phyloP scores from a whole-genome alignment of 1,140 invertebrate genomes.

The Drosophila lacteicornis region DNA sequence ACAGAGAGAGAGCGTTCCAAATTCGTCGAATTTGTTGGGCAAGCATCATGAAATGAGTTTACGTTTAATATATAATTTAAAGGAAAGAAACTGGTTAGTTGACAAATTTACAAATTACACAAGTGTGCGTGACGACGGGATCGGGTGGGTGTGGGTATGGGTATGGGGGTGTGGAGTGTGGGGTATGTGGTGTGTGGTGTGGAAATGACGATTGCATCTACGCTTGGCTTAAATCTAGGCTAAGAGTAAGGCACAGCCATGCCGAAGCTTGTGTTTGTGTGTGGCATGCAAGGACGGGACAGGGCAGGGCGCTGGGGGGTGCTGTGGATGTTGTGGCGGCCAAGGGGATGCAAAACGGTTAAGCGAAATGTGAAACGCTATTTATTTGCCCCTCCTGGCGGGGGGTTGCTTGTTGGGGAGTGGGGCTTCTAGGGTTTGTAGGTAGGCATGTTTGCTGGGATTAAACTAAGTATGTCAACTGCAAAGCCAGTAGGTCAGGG shows the following conservation, averaged over 20 bases:
- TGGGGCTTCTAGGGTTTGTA: not conserved
- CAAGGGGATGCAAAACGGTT: slow-evolving; percentile 54
- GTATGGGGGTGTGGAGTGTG: not conserved
- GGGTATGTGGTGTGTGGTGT: slow-evolving; percentile 11
- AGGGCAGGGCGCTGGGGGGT: not conserved
- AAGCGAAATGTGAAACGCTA: slow-evolving; percentile 81
- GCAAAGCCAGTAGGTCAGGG: slow-evolving; percentile 79
- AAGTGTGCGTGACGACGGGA: slow-evolving; percentile 10
- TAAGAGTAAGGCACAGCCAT: slow-evolving; percentile 60
- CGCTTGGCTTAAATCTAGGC: slow-evolving; percentile 59
- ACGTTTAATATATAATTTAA: slow-evolving; percentile 56
- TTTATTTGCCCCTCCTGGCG: slow-evolving; percentile 67
- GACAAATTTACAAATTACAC: slow-evolving; percentile 48
- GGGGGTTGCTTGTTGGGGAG: not conserved
- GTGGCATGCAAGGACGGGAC: slow-evolving; percentile 40
- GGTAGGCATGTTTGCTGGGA: slow-evolving; percentile 16
- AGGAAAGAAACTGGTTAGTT: slow-evolving; percentile 63
- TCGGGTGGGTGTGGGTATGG: slow-evolving; percentile 7
- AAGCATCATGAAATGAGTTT: slow-evolving; percentile 80
- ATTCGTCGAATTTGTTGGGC: slow-evolving; percentile 80
- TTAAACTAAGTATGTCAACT: slow-evolving; percentile 76
- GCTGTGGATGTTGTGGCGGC: slow-evolving; percentile 11
- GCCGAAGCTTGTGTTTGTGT: slow-evolving; percentile 25
- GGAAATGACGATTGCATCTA: slow-evolving; percentile 53
- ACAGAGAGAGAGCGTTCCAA: slow-evolving; percentile 70